These are phyloP conservation scores for Muscicapa comitata DNA, from an alignment of 2,797 vertebrate genomes.

Conservation along the genomic window DNA sequence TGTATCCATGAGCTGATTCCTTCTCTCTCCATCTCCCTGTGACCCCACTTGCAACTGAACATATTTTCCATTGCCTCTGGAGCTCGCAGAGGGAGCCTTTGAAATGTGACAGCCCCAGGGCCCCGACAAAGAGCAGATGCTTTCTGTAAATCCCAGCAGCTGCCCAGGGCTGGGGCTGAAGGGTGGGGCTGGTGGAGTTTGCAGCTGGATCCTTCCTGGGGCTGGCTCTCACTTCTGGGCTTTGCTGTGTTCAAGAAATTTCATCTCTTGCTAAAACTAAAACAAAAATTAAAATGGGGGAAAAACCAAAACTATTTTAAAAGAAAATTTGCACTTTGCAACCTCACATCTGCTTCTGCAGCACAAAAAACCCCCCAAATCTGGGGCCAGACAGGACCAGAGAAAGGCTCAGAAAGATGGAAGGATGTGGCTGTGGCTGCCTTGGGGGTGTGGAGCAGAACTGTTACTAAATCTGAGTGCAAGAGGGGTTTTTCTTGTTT, in stretches of 20 bases:
- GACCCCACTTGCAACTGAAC: not conserved
- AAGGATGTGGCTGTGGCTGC: not conserved
- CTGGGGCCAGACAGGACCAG: not conserved
- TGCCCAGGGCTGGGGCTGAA: not conserved
- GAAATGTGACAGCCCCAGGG: constrained; percentile 16
- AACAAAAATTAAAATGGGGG: not conserved
- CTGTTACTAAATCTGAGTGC: not conserved
- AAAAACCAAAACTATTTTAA: accelerated
- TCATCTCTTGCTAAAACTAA: not conserved
- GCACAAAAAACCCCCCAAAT: accelerated
- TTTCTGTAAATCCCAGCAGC: not conserved
- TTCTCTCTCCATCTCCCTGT: not conserved
- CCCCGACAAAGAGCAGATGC: constrained; percentile 38
- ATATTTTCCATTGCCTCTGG: constrained; percentile 39
- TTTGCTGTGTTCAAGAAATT: not conserved
- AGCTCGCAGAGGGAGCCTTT: constrained; percentile 16
- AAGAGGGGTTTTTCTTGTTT: not conserved
- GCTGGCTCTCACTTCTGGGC: not conserved
- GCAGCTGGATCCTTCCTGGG: not conserved
- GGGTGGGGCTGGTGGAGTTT: not conserved
- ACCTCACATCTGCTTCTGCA: not conserved
- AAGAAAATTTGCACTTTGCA: not conserved
- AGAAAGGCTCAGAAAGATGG: not conserved
- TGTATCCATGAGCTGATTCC: not conserved
- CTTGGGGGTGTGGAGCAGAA: not conserved